Percentiles rank a stretch among this genome's conserved stretches.
Evolutionary conservation across 2,888 invertebrate species (phyloP).

Genomic region (Hipparchia sbordonii): DNA sequence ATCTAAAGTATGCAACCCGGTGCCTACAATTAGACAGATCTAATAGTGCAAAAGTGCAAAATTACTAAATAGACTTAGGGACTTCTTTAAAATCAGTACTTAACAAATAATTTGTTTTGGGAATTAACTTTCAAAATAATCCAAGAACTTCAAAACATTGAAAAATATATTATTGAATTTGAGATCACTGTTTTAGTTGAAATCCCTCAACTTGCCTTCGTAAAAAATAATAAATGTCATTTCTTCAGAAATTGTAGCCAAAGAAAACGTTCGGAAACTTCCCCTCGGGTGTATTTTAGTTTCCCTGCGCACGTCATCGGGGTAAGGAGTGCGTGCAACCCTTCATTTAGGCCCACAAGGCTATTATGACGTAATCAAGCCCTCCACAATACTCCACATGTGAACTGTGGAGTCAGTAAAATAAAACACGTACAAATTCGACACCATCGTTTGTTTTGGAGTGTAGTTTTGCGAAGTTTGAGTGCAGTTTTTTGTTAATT

Average conservation of each 20-base stretch:
- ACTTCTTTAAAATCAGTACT: too few species aligned
- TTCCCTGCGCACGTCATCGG: constrained; percentile 61
- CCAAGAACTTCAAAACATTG: neutral
- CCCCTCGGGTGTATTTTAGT: constrained; percentile 67
- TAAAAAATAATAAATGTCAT: constrained; percentile 33
- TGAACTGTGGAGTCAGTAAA: constrained; percentile 78
- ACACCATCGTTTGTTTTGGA: constrained; percentile 23
- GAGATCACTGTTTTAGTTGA: too few species aligned
- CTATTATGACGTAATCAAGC: constrained; percentile 78
- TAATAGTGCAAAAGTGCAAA: too few species aligned
- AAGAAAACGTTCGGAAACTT: constrained; percentile 56
- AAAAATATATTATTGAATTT: neutral
- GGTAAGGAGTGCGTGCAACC: constrained; percentile 72
- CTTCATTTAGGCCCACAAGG: constrained; percentile 72
- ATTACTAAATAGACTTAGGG: too few species aligned
- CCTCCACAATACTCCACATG: constrained; percentile 60
- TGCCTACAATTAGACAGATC: too few species aligned
- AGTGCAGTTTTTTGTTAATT: constrained; percentile 25
- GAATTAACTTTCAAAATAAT: neutral
- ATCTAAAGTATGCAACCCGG: too few species aligned
- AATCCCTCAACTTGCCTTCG: neutral
- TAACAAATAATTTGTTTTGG: too few species aligned
- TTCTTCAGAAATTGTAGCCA: constrained; percentile 61
- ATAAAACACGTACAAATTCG: constrained; percentile 72
- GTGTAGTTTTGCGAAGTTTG: constrained; percentile 19